Percentiles rank a stretch among this genome's conserved stretches.
Evolutionary conservation across 1,140 invertebrate species (phyloP).

Genomic region (Bombus breviceps): DNA sequence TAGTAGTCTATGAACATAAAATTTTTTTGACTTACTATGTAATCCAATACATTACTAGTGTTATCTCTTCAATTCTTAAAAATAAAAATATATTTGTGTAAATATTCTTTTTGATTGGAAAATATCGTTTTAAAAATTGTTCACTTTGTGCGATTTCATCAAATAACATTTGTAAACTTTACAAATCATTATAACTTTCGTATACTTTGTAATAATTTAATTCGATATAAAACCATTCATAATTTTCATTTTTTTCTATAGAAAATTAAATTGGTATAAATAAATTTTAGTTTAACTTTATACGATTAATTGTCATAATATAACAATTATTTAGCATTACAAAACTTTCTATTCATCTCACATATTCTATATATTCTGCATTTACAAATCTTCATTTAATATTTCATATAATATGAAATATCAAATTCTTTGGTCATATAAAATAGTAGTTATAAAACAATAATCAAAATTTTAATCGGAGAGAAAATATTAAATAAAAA

Average conservation of each 20-base stretch:
- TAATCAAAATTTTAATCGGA: conserved; percentile 6
- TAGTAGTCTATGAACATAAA: conserved; percentile 25
- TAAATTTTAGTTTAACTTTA: conserved; percentile 41
- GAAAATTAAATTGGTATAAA: conserved; percentile 59
- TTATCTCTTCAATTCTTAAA: conserved; percentile 42
- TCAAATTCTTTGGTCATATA: conserved; percentile 48
- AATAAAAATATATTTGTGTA: conserved; percentile 38
- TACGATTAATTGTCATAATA: conserved; percentile 29
- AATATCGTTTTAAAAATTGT: conserved; percentile 33
- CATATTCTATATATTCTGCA: conserved; percentile 4
- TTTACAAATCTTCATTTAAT: conserved; percentile 28
- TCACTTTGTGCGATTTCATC: conserved; percentile 43
- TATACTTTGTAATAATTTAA: conserved; percentile 44
- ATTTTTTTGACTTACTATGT: neutral
- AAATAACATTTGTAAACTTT: conserved; percentile 63
- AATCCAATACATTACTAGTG: neutral
- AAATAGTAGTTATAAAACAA: conserved; percentile 18
- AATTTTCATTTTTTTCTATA: conserved; percentile 37
- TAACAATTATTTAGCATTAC: conserved; percentile 41
- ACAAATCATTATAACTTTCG: conserved; percentile 54
- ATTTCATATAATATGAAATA: neutral
- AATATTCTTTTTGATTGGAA: conserved; percentile 43
- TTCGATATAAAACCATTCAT: conserved; percentile 37
- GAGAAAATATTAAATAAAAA: conserved; percentile 1
- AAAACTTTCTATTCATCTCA: conserved; percentile 51